These are phyloP conservation scores for Siderastrea radians DNA, from an alignment of 92 coral and sea anemone genomes.

Conservation along the genomic window DNA sequence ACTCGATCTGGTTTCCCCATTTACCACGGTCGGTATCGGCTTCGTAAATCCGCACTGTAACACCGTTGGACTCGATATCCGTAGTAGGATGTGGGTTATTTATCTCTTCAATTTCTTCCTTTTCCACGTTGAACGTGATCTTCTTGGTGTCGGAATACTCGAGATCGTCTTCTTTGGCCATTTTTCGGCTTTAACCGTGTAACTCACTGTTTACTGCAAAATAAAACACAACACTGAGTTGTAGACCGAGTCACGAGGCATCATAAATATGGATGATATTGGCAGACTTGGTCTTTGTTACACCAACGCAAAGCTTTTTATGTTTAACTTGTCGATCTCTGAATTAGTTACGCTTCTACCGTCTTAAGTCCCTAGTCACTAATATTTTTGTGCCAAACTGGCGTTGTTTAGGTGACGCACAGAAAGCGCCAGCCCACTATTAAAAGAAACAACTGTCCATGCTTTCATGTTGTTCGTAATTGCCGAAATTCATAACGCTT, in stretches of 20 bases:
- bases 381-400: not conserved
- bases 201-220: slow-evolving; percentile 39
- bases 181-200: slow-evolving; percentile 18
- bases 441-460: too few species aligned
- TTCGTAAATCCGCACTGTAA: slow-evolving; percentile 57
- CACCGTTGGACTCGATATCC: slow-evolving; percentile 53
- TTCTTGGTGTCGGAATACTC: slow-evolving; percentile 62
- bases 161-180: slow-evolving; percentile 70
- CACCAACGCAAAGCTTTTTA: not conserved
- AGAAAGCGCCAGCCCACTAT: not conserved
- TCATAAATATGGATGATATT: slow-evolving; percentile 29
- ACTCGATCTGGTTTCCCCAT: slow-evolving; percentile 87
- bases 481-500: too few species aligned
- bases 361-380: too few species aligned
- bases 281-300: not conserved
- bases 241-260: slow-evolving; percentile 18
- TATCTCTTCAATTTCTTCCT: slow-evolving; percentile 43
- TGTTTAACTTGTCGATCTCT: too few species aligned
- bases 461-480: too few species aligned
- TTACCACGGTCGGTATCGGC: slow-evolving; percentile 59
- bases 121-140: slow-evolving; percentile 65
- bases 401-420: not conserved
- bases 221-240: not conserved
- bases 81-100: slow-evolving; percentile 57
- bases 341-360: not conserved